Evolutionary conservation across 1,140 invertebrate species (phyloP).

Genomic region (Cydia strobilella): DNA sequence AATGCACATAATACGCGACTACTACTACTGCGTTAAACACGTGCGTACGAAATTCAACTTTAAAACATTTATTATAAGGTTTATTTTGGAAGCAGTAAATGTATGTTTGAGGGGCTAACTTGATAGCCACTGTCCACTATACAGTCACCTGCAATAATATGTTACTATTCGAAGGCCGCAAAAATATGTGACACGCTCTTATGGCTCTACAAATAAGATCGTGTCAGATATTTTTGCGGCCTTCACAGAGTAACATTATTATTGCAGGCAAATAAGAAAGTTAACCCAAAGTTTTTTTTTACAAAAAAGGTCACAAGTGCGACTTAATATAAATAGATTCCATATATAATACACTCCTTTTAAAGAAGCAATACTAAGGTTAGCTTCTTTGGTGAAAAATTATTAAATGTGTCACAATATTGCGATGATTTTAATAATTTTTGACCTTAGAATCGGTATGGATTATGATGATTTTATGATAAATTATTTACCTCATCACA

Average conservation of each 20-base stretch:
- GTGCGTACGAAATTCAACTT: not conserved
- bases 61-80: not conserved
- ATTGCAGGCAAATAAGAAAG: conserved; percentile 25
- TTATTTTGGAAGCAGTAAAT: not conserved
- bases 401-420: not conserved
- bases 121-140: too few species aligned
- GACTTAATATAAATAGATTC: not conserved
- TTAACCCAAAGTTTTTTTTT: conserved; percentile 9
- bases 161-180: too few species aligned
- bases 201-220: too few species aligned
- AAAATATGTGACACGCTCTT: too few species aligned
- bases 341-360: not conserved
- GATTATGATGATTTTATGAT: not conserved
- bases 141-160: too few species aligned
- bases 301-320: not conserved
- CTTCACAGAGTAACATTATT: too few species aligned
- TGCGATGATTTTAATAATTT: not conserved
- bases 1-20: not conserved
- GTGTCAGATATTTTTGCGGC: too few species aligned
- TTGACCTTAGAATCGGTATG: not conserved
- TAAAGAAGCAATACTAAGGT: not conserved
- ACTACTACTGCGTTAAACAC: not conserved
- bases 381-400: not conserved
- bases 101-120: not conserved
- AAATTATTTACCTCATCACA: too few species aligned